Evolutionary conservation across 2,888 invertebrate species (phyloP), one percentile per base, ranked within the genome.

Genomic region (Liopterus haemorrhoidalis): DNA sequence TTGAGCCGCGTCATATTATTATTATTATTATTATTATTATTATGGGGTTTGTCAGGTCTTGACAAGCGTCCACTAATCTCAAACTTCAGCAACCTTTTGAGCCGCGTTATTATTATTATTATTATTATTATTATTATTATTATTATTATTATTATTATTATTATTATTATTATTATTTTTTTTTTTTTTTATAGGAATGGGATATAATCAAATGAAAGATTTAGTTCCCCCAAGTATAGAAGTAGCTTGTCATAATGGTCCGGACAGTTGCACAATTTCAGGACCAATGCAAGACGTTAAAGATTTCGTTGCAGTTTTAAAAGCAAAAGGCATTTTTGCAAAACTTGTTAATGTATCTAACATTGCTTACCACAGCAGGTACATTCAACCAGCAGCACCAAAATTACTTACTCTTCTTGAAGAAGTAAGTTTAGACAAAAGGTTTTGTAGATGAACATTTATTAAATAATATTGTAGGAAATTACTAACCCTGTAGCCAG

Each of bases 171-270:
- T 25, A 25, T 9, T 15, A 27, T 11, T 27, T 8, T 39, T 39
- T 38, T 9, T 3, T 15, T 27, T 9, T 12, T 5, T 22, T 28
- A 3, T 22, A 44, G 44, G 44, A 15, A 24, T 44, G 31, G 38
- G 44, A 9, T 16, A 36, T 6, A n/a, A 18, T 4, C 3, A 44
- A 72, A 57, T 78, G n/a, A 75, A 76, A 50, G 54, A 68, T 12
- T 67, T 84, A 49, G 76, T 83, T 48, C 88, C 89, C 0, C 70
- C 78, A 2, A 81, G 82, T 31, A 83, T 91, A 25, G 84, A 85
- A 55, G 80, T 89, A 1, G 88, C 92, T 0, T 93, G 91, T 59
- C 91, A 89, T 69, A 93, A 94, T 61, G 79, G 86, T 0, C 73
- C 79, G 0, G 86, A 90, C 57, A 89, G 86, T 28, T 83, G 86